Base-by-base conservation (phyloP, 2,888 invertebrate species). In the Chymomyza caudatula region DNA sequence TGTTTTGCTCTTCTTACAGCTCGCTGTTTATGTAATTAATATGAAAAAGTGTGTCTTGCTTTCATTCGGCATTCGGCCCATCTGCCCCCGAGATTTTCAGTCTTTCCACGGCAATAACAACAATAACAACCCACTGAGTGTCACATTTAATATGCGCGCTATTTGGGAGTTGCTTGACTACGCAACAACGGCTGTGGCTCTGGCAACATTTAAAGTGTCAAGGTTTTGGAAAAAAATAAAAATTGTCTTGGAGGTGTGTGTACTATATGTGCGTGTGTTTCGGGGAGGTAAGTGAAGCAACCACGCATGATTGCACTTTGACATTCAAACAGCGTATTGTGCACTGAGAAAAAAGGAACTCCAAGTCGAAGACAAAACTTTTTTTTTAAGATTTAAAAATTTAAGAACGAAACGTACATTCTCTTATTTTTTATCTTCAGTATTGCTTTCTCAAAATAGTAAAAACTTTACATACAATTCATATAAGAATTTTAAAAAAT, bases 291-390 rank as follows among this genome's bases (percentile, higher is more conserved):
- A 54, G 67, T 43, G 57, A 22, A 51, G 60, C 52, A 67, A 63
- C 6, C 52, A 71, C 74, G 74, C 80, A 76, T 79, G 77, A 71
- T 69, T 82, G 83, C 82, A 79, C 56, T 71, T 63, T 70, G 59
- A 64, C 60, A 65, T 51, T 47, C 47, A 47, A 47, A 15, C 11
- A 8, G 47, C 17, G 3, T 6, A 47, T 19, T 47, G 1, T 8
- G 6, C 51, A 51, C 20, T 37, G 29, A 8, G 29, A 8, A 2
- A 37, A 37, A 37, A 37, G 11, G 25, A 25, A 1, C 6, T 25
- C 25, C 6, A n/a, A n/a, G n/a, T n/a, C n/a, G n/a, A n/a, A n/a
- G n/a, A n/a, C n/a, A n/a, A n/a, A n/a, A n/a, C n/a, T n/a, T n/a
- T n/a, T n/a, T n/a, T n/a, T n/a, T n/a, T n/a, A n/a, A n/a, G n/a